These are phyloP conservation scores for Noctua pronuba DNA, from an alignment of 2,888 invertebrate species.

Conservation along the genomic window DNA sequence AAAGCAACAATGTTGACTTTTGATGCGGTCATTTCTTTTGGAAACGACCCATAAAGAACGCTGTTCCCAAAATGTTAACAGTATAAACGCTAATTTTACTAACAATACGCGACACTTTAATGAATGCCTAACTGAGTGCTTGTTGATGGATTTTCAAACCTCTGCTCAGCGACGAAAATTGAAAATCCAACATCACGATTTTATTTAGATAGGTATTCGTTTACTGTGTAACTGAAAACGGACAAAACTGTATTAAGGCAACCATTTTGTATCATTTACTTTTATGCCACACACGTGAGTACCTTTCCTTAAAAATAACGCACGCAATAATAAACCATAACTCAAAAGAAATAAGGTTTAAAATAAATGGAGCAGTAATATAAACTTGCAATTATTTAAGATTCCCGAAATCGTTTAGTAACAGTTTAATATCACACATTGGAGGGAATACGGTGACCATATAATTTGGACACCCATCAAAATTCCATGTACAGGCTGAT, in stretches of 20 bases:
- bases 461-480: constrained; percentile 57
- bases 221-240: background rate
- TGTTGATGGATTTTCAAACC: background rate
- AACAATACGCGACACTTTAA: background rate
- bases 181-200: background rate
- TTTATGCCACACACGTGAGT: constrained; percentile 56
- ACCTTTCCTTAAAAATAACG: constrained; percentile 25
- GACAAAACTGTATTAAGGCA: constrained; percentile 45
- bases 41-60: constrained; percentile 43
- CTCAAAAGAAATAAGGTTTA: background rate
- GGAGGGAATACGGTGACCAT: constrained; percentile 34
- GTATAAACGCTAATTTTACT: constrained; percentile 27
- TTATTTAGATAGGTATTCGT: background rate
- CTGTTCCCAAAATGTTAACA: constrained; percentile 46
- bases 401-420: constrained; percentile 65
- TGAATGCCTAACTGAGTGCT: background rate
- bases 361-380: background rate
- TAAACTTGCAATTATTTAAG: constrained; percentile 46
- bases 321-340: constrained; percentile 28
- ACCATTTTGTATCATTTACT: constrained; percentile 50
- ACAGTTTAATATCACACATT: constrained; percentile 62
- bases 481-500: constrained; percentile 56
- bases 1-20: constrained; percentile 38
- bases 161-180: background rate
- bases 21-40: constrained; percentile 33